These are phyloP conservation scores for Dicerorhinus sumatrensis DNA, from an alignment of 2,113 vertebrate species.

Conservation along the genomic window DNA sequence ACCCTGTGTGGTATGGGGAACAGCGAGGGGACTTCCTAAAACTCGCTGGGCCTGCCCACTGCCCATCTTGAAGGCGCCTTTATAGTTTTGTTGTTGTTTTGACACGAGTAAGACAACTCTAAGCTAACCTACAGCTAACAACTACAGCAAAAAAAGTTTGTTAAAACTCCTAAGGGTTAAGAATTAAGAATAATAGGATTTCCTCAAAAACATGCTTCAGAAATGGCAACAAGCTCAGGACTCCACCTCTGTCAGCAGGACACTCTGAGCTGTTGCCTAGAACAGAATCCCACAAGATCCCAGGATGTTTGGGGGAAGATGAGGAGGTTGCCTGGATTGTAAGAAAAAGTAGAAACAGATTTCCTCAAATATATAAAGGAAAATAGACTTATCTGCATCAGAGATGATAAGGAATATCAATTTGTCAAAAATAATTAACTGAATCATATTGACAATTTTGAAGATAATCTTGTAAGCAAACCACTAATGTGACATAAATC, in stretches of 20 bases:
- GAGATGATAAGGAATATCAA: neutral
- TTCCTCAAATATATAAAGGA: neutral
- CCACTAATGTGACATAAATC: neutral
- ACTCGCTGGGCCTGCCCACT: neutral
- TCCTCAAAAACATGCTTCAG: neutral
- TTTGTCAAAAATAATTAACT: conserved; percentile 22
- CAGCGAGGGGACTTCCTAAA: neutral
- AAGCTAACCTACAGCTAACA: neutral
- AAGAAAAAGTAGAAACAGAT: neutral
- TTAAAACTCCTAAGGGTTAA: neutral
- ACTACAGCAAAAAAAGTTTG: neutral
- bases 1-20: neutral
- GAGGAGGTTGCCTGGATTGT: neutral
- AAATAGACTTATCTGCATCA: neutral
- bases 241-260: neutral
- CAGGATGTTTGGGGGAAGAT: neutral
- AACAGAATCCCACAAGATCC: neutral
- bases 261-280: neutral
- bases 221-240: neutral
- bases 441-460: neutral
- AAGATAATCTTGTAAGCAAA: neutral
- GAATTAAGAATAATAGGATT: neutral
- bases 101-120: neutral
- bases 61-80: neutral
- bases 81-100: neutral